Conservation (phyloP, 1,140 invertebrate species). For the Leguminivora glycinivorella region DNA sequence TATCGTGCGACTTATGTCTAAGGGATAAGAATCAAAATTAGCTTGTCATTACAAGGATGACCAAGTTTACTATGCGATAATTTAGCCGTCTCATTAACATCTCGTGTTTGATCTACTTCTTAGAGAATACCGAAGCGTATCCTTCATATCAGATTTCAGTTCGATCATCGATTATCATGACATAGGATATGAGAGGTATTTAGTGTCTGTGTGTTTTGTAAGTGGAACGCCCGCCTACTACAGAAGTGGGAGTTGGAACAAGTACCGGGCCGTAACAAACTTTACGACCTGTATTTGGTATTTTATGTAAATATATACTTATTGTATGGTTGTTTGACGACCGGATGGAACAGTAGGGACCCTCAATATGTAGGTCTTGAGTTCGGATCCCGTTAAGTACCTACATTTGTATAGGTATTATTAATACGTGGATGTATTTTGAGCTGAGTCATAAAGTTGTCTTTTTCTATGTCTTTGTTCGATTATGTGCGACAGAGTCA, state of each 20-base stretch:
- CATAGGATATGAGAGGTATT: background rate
- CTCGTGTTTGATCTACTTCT: constrained; percentile 4
- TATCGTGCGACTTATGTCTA: background rate
- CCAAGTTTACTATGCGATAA: background rate
- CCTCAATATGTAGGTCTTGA: too few relatives aligned
- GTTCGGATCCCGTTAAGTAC: too few relatives aligned
- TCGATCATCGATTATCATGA: background rate
- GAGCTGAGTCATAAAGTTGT: too few relatives aligned
- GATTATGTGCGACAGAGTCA: too few relatives aligned
- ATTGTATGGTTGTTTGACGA: too few relatives aligned
- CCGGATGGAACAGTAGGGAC: too few relatives aligned
- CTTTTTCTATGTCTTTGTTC: too few relatives aligned
- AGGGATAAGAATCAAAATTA: background rate
- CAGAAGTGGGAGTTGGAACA: background rate
- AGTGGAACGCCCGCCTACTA: background rate
- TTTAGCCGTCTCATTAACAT: background rate
- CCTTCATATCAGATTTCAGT: background rate
- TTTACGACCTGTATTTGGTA: too few relatives aligned
- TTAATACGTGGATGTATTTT: too few relatives aligned
- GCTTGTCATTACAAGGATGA: background rate
- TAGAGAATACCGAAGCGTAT: background rate
- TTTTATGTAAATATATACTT: too few relatives aligned
- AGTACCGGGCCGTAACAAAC: background rate
- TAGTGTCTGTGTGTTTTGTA: background rate
- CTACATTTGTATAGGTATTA: too few relatives aligned